phyloP scores from a whole-genome alignment of 2,113 vertebrate species.

The Esox niger region DNA sequence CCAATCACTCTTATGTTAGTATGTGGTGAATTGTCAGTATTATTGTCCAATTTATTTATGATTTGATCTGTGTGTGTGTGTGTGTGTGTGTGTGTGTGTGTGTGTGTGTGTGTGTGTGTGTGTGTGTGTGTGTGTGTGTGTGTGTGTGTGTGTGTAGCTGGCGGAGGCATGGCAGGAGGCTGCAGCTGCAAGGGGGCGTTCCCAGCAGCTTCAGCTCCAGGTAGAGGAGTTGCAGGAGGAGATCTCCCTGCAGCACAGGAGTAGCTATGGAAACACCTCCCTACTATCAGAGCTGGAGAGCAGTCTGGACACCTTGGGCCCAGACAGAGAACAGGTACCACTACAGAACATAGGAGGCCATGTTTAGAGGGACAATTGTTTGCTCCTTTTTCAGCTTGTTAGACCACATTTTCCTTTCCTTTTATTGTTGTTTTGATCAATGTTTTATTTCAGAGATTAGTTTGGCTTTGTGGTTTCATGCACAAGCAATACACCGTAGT shows the following conservation, averaged over 20 bases:
- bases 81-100: constrained; percentile 12
- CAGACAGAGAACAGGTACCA: constrained; percentile 65
- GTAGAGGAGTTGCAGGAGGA: constrained; percentile 73
- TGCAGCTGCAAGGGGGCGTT: constrained; percentile 47
- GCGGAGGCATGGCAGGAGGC: constrained; percentile 59
- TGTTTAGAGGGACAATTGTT: no score
- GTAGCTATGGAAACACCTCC: constrained; percentile 54
- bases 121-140: neutral
- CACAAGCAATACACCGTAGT: no score
- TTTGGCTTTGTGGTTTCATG: no score
- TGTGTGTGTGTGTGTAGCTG: constrained; percentile 45
- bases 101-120: neutral
- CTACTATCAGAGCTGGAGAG: constrained; percentile 69
- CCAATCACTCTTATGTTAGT: no score
- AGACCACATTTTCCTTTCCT: no score
- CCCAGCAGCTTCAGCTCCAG: constrained; percentile 65
- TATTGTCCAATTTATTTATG: neutral
- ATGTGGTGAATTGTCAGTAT: no score
- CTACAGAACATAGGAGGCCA: neutral
- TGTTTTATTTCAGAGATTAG: no score
- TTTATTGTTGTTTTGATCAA: no score
- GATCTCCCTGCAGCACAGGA: constrained; percentile 56
- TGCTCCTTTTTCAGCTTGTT: no score
- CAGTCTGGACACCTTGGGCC: constrained; percentile 53
- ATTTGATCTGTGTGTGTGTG: neutral